These are phyloP conservation scores for Polymixis flavicincta DNA, from an alignment of 2,888 invertebrate genomes.

Conservation along the genomic window DNA sequence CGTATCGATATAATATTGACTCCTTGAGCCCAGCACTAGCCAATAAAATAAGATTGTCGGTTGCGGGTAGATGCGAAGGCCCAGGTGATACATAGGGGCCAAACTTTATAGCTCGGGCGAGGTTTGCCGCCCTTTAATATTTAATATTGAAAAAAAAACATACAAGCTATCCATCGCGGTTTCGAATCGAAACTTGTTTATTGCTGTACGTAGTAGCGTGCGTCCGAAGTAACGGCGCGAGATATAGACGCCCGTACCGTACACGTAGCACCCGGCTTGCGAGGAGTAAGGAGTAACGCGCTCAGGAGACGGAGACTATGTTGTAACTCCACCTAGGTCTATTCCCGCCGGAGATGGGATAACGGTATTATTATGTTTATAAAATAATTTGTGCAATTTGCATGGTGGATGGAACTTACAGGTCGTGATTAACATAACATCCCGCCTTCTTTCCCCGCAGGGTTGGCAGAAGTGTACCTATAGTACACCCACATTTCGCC, in stretches of 20 bases:
- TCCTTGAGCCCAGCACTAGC: constrained; percentile 73
- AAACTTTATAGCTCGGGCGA: constrained; percentile 85
- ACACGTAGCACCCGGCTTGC: constrained; percentile 43
- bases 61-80: constrained; percentile 77
- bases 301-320: constrained; percentile 16
- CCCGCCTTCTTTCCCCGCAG: no score
- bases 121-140: constrained; percentile 88
- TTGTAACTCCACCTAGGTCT: constrained; percentile 21
- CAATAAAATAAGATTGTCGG: constrained; percentile 87
- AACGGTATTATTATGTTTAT: neutral
- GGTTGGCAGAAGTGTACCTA: no score
- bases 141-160: constrained; percentile 84
- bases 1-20: constrained; percentile 68
- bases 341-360: neutral
- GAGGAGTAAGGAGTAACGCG: constrained; percentile 13
- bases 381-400: neutral
- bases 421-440: neutral
- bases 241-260: constrained; percentile 52
- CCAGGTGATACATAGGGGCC: constrained; percentile 87
- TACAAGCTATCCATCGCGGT: constrained; percentile 80
- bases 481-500: no score
- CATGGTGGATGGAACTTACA: neutral
- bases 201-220: constrained; percentile 68
- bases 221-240: constrained; percentile 64
- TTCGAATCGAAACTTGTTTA: constrained; percentile 81